Conservation (phyloP, 2,888 invertebrate genomes). For the Carpatolechia fugitivella region DNA sequence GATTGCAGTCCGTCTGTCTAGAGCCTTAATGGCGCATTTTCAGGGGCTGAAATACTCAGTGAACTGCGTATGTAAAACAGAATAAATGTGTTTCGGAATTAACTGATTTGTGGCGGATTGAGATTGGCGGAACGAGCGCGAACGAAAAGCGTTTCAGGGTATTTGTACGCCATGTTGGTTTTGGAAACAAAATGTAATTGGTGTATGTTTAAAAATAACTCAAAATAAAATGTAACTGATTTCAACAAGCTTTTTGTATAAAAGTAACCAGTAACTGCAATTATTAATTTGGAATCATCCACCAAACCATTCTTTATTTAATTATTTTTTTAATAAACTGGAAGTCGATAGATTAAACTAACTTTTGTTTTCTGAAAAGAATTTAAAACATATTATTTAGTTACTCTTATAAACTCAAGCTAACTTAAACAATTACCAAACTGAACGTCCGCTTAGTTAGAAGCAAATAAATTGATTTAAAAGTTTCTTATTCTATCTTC, state of each 20-base stretch:
- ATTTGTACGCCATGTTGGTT: background rate
- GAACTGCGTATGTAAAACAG: slow-evolving; percentile 39
- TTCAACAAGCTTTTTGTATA: no score
- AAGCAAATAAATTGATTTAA: background rate
- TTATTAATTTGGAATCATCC: no score
- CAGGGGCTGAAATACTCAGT: slow-evolving; percentile 39
- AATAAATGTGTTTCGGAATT: slow-evolving; percentile 35
- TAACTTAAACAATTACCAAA: slow-evolving; percentile 3
- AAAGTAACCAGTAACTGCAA: no score
- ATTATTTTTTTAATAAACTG: no score
- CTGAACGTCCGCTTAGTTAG: background rate
- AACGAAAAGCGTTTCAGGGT: background rate
- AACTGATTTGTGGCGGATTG: slow-evolving; percentile 36
- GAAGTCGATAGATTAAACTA: no score
- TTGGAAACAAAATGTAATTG: background rate
- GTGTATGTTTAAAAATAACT: no score
- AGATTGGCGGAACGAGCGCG: slow-evolving; percentile 20
- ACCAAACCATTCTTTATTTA: no score
- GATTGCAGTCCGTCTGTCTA: no score
- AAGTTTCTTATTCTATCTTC: background rate
- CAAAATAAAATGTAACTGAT: no score
- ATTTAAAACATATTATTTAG: no score
- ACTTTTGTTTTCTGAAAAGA: no score
- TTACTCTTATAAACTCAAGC: no score
- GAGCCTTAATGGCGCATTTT: slow-evolving; percentile 42